A percentile compares a stretch with the other conserved stretches of the same genome.
Evolutionary conservation across 2,797 vertebrate species (phyloP).

Genomic region (Uromys caudimaculatus): DNA sequence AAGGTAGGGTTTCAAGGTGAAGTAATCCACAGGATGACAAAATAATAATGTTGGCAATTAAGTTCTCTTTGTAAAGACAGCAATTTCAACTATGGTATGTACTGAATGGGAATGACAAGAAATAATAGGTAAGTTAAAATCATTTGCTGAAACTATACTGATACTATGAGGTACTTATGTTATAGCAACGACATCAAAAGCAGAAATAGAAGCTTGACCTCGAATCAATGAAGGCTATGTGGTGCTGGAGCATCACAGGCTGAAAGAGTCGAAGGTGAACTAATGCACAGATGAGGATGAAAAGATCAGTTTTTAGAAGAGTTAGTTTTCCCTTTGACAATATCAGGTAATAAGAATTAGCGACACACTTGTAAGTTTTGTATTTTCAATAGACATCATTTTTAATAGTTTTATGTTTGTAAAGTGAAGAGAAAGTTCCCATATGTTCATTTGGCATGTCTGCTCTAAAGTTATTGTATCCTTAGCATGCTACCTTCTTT

Average conservation of each 20-base stretch:
- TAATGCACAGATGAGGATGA: not conserved
- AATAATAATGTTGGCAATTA: not conserved
- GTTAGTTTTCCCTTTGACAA: not conserved
- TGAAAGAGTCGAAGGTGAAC: too few species aligned
- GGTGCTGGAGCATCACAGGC: too few species aligned
- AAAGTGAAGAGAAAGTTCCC: not conserved
- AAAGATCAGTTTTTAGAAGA: not conserved
- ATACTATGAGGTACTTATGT: not conserved
- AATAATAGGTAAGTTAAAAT: not conserved
- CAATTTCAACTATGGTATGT: not conserved
- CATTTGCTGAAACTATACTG: too few species aligned
- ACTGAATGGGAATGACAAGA: not conserved
- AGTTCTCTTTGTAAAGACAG: not conserved
- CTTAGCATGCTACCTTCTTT: not conserved
- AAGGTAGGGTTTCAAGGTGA: not conserved
- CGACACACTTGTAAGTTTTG: not conserved
- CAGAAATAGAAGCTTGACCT: not conserved
- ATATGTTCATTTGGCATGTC: not conserved
- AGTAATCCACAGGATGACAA: not conserved
- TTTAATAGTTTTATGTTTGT: not conserved
- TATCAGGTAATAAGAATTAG: not conserved
- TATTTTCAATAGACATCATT: not conserved
- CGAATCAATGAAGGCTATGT: not conserved
- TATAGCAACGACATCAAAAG: not conserved
- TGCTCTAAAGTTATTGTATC: not conserved